phyloP scores from a whole-genome alignment of 2,888 invertebrate genomes.

The Polydesmus complanatus region DNA sequence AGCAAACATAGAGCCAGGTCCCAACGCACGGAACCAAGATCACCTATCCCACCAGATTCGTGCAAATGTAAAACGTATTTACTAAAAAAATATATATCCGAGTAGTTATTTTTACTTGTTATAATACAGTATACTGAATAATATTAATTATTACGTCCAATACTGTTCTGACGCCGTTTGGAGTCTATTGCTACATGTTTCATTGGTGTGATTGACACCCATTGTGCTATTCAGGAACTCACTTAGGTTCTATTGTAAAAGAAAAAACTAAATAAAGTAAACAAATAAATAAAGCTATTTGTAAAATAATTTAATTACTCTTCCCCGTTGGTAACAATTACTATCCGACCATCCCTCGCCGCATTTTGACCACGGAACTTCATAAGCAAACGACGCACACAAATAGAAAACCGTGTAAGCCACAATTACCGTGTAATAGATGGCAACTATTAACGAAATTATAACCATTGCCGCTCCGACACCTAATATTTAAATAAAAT shows the following conservation, averaged over 20 bases:
- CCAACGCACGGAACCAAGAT: constrained; percentile 27
- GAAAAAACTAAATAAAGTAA: neutral
- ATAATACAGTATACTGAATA: neutral
- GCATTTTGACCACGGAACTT: constrained; percentile 55
- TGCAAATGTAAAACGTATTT: constrained; percentile 21
- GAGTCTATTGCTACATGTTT: constrained; percentile 15
- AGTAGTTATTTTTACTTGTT: neutral
- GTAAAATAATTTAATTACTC: neutral
- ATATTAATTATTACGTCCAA: constrained; percentile 30
- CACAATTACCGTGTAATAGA: constrained; percentile 68
- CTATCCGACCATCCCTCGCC: constrained; percentile 23
- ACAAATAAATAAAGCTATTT: neutral
- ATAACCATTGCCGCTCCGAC: constrained; percentile 48
- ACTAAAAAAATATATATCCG: constrained; percentile 9
- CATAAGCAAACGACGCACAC: constrained; percentile 48
- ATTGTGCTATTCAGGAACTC: neutral
- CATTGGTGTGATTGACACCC: neutral
- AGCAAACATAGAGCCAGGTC: constrained; percentile 26
- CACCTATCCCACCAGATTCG: constrained; percentile 21
- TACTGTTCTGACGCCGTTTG: constrained; percentile 32
- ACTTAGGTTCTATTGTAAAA: neutral
- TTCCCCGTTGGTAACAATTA: constrained; percentile 7
- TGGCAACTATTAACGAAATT: constrained; percentile 49
- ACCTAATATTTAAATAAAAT: constrained; percentile 21
- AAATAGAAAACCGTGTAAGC: constrained; percentile 63